Percentiles rank a stretch among this genome's conserved stretches.
Evolutionary conservation across 2,888 invertebrate genomes (phyloP).

Genomic region (Monochamus alternatus): DNA sequence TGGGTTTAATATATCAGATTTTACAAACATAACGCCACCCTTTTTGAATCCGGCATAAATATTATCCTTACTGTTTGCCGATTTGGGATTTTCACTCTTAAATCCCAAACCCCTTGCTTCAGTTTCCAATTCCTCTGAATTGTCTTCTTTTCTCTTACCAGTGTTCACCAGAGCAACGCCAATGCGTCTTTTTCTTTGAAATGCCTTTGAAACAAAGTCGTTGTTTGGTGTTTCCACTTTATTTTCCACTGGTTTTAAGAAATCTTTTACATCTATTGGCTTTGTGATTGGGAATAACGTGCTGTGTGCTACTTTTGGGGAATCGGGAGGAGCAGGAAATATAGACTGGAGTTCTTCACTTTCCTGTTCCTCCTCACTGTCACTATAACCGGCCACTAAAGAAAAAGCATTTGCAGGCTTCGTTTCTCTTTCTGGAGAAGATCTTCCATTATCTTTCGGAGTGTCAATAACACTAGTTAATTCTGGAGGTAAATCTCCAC

Average conservation of each 20-base stretch:
- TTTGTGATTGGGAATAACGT: constrained; percentile 72
- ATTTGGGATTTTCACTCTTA: constrained; percentile 62
- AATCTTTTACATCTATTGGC: constrained; percentile 67
- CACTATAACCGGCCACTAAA: constrained; percentile 74
- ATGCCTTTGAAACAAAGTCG: constrained; percentile 70
- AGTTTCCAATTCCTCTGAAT: constrained; percentile 42
- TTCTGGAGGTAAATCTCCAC: constrained; percentile 67
- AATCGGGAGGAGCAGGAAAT: constrained; percentile 39
- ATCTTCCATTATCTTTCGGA: constrained; percentile 32
- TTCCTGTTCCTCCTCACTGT: constrained; percentile 71
- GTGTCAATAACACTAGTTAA: constrained; percentile 61
- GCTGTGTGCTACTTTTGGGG: constrained; percentile 61
- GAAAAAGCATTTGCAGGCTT: constrained; percentile 66
- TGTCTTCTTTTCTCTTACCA: constrained; percentile 52
- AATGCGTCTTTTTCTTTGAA: constrained; percentile 74
- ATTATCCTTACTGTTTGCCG: constrained; percentile 51
- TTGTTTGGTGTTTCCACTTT: constrained; percentile 41
- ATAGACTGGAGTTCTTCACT: constrained; percentile 51
- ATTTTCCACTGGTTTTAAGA: constrained; percentile 46
- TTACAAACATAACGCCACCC: constrained; percentile 67
- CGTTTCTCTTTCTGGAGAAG: constrained; percentile 35
- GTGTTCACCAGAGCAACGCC: constrained; percentile 71
- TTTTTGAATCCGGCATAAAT: constrained; percentile 66
- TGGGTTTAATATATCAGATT: constrained; percentile 59
- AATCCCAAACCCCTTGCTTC: constrained; percentile 61